Percentiles rank a stretch among this genome's conserved stretches.
phyloP scores from a whole-genome alignment of 2,113 vertebrate genomes.

The Sisor rabdophorus region DNA sequence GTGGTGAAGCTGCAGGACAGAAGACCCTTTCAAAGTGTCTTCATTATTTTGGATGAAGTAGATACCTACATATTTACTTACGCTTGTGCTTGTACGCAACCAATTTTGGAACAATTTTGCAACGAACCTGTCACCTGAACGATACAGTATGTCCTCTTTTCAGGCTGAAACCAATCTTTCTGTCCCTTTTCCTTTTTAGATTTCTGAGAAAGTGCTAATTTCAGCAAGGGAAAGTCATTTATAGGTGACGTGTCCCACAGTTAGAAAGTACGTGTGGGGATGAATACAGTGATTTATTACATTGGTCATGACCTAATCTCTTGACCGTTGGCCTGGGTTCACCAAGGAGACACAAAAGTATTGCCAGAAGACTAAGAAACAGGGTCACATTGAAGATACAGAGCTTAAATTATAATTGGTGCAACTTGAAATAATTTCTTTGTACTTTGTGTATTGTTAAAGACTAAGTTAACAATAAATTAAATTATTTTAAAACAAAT shows the following conservation, averaged over 20 bases:
- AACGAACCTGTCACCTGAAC: constrained; percentile 3
- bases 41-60: neutral
- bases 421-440: neutral
- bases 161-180: neutral
- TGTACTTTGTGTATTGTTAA: neutral
- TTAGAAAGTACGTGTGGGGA: constrained; percentile 5
- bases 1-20: constrained; percentile 7
- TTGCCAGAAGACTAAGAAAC: neutral
- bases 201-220: neutral
- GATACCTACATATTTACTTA: constrained; percentile 11
- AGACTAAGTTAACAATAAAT: neutral
- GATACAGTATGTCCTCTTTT: neutral
- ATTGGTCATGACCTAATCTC: constrained; percentile 17
- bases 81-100: neutral
- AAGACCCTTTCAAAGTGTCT: constrained; percentile 13
- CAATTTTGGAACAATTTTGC: neutral
- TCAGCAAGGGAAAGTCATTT: constrained; percentile 26
- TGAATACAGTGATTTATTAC: constrained; percentile 35
- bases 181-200: neutral
- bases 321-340: constrained; percentile 19
- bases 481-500: neutral
- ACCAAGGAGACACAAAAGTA: constrained; percentile 23
- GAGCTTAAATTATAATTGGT: neutral
- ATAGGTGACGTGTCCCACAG: neutral
- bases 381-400: neutral